Conservation (phyloP, 2,797 vertebrate species). For the Coregonus sp. region DNA sequence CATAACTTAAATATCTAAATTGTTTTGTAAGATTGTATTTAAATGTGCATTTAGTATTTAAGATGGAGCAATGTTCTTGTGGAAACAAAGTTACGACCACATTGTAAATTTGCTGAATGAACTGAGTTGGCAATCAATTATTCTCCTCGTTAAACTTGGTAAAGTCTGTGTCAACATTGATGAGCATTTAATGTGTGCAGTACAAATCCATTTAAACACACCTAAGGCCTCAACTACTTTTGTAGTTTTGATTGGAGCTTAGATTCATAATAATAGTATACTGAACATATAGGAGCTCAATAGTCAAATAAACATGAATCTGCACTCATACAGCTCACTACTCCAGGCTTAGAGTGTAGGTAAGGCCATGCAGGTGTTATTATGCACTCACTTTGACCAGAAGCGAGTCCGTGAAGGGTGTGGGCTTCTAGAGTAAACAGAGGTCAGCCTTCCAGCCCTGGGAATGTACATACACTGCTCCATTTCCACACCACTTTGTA, state of each 20-base stretch:
- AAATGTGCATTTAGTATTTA: neutral
- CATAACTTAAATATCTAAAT: no score
- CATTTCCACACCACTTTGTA: neutral
- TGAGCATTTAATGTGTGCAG: neutral
- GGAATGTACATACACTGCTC: neutral
- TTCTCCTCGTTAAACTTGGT: neutral
- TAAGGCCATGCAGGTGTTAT: neutral
- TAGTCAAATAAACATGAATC: neutral
- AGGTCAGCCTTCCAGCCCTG: neutral
- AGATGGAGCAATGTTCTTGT: neutral
- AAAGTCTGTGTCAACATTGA: neutral
- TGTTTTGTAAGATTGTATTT: neutral
- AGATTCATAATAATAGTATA: neutral
- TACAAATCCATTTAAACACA: neutral
- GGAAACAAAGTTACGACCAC: neutral
- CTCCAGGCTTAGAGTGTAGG: neutral
- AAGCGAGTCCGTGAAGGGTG: neutral
- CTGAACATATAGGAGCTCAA: neutral
- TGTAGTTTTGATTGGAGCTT: neutral
- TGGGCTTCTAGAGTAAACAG: conserved; percentile 1
- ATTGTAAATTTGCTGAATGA: neutral
- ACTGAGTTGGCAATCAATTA: neutral
- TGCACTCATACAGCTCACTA: neutral
- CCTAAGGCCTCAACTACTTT: neutral
- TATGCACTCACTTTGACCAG: neutral